phyloP scores from a whole-genome alignment of 2,888 invertebrate species.

The Rhyacophila evoluta region DNA sequence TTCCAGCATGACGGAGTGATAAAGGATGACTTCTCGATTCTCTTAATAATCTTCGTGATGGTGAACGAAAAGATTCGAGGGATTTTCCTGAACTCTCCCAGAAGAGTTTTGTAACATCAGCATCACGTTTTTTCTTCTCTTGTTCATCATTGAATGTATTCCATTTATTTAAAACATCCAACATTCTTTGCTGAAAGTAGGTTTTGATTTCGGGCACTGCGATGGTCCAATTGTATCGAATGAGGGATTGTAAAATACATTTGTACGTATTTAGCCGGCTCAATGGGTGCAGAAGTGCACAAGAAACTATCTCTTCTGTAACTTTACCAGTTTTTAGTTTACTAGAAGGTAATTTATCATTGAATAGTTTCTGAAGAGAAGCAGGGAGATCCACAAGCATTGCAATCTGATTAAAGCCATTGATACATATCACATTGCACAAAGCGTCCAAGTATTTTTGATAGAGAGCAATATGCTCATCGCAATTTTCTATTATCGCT shows the following conservation, averaged over 20 bases:
- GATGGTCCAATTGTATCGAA: slow-evolving; percentile 65
- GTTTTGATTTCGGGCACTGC: slow-evolving; percentile 63
- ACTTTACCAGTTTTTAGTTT: slow-evolving; percentile 70
- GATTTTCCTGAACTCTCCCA: slow-evolving; percentile 79
- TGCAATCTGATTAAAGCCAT: slow-evolving; percentile 77
- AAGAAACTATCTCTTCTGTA: slow-evolving; percentile 71
- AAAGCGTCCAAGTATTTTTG: slow-evolving; percentile 78
- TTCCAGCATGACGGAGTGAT: slow-evolving; percentile 76
- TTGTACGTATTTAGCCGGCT: slow-evolving; percentile 74
- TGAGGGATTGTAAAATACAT: slow-evolving; percentile 71
- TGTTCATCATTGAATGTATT: slow-evolving; percentile 75
- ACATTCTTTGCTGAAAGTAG: slow-evolving; percentile 69
- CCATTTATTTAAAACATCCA: slow-evolving; percentile 73
- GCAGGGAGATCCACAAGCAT: slow-evolving; percentile 73
- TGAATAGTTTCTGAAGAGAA: slow-evolving; percentile 70
- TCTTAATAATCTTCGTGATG: slow-evolving; percentile 79
- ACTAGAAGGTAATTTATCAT: slow-evolving; percentile 69
- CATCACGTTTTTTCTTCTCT: slow-evolving; percentile 73
- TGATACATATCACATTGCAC: slow-evolving; percentile 79
- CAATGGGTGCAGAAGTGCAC: slow-evolving; percentile 74
- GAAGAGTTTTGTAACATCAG: slow-evolving; percentile 78
- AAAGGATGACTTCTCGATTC: slow-evolving; percentile 82
- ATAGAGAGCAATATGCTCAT: slow-evolving; percentile 79
- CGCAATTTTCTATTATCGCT: slow-evolving; percentile 76
- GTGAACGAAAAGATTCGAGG: slow-evolving; percentile 73